Conservation (phyloP, 2,113 vertebrate genomes). For the Urocitellus parryii region DNA sequence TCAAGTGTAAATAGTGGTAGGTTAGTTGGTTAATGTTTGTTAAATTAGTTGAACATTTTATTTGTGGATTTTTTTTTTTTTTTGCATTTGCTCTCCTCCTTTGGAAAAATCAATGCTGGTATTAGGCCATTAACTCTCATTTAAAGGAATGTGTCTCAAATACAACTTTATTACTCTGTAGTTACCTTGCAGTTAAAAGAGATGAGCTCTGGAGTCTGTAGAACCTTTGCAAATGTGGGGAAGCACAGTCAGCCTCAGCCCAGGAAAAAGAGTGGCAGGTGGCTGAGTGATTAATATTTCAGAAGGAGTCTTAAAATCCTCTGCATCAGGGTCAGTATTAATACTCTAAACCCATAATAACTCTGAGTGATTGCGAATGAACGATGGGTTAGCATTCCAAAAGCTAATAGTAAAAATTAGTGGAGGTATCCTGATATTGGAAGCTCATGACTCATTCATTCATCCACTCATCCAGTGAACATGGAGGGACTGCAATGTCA, state of each 20-base stretch:
- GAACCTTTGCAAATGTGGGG: background rate
- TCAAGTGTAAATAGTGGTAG: background rate
- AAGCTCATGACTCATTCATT: background rate
- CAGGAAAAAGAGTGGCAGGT: background rate
- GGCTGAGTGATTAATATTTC: background rate
- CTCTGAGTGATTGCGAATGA: background rate
- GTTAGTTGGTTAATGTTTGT: background rate
- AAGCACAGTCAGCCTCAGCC: background rate
- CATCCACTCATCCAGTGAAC: background rate
- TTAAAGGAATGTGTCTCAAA: constrained; percentile 14
- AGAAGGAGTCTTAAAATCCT: background rate
- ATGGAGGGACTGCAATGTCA: background rate
- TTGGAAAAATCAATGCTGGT: background rate
- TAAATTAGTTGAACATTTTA: background rate
- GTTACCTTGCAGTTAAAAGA: background rate
- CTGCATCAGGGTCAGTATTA: background rate
- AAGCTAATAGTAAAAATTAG: constrained; percentile 21
- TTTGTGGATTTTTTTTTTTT: background rate
- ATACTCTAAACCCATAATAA: background rate
- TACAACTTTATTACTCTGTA: background rate
- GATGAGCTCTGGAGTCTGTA: background rate
- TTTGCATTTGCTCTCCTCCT: background rate
- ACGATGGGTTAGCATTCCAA: background rate
- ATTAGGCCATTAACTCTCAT: background rate
- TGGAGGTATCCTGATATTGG: background rate